A percentile compares a stretch with the other conserved stretches of the same genome.
Conservation (phyloP, 2,113 vertebrate genomes). For the Aviceda subcristata region DNA sequence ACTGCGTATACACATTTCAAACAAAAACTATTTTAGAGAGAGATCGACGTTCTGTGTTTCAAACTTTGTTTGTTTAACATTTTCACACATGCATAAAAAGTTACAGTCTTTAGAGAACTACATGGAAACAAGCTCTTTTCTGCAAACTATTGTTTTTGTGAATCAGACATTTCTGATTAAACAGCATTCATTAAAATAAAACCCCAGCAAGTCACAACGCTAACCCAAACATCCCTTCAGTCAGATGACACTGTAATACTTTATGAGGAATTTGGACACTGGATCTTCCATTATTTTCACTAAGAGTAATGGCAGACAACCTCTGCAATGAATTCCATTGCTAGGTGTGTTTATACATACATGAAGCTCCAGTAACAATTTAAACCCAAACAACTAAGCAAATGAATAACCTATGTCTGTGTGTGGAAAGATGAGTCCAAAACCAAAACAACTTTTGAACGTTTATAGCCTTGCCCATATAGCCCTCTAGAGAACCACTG, state of each 20-base stretch:
- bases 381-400: background rate
- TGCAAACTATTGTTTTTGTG: background rate
- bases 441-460: background rate
- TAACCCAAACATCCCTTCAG: background rate
- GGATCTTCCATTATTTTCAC: background rate
- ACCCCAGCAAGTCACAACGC: background rate
- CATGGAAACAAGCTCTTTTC: background rate
- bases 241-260: background rate
- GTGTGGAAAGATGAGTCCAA: background rate
- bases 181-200: background rate
- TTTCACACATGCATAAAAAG: background rate
- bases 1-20: background rate
- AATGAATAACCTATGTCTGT: background rate
- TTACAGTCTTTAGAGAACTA: background rate
- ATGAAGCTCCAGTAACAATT: background rate
- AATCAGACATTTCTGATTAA: slow-evolving; percentile 12
- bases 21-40: background rate
- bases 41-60: background rate
- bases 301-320: background rate
- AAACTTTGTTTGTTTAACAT: background rate
- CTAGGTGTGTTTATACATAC: background rate
- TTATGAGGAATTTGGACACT: background rate
- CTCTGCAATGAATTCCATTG: background rate
- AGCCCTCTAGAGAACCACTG: background rate
- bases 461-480: background rate